phyloP scores from a whole-genome alignment of 2,888 invertebrate species.

The Nysson spinosus region DNA sequence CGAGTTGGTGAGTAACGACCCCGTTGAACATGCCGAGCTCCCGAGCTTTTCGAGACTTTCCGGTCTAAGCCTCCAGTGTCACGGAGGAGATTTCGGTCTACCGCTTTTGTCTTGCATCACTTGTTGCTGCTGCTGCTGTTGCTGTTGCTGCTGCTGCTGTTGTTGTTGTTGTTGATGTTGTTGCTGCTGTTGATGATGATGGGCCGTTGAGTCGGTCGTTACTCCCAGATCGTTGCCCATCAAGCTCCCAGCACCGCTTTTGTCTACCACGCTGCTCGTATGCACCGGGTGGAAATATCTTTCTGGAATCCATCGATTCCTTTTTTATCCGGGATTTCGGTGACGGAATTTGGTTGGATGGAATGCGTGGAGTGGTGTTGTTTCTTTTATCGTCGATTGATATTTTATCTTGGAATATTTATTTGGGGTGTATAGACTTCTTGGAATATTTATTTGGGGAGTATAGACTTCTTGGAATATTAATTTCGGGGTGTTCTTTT shows the following conservation, averaged over 20 bases:
- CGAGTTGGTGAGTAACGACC: slow-evolving; percentile 49
- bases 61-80: slow-evolving; percentile 69
- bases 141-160: slow-evolving; percentile 61
- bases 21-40: slow-evolving; percentile 53
- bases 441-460: too few relatives aligned
- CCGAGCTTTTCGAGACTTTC: slow-evolving; percentile 54
- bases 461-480: too few relatives aligned
- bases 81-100: slow-evolving; percentile 76
- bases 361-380: neutral
- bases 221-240: slow-evolving; percentile 72
- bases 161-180: slow-evolving; percentile 61
- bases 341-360: neutral
- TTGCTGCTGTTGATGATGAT: slow-evolving; percentile 73
- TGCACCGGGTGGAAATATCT: slow-evolving; percentile 81
- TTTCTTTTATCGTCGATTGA: too few relatives aligned
- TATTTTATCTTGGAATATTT: too few relatives aligned
- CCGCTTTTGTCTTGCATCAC: slow-evolving; percentile 75
- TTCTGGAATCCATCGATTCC: slow-evolving; percentile 74
- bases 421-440: too few relatives aligned
- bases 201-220: slow-evolving; percentile 67
- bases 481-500: too few relatives aligned
- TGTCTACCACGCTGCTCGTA: slow-evolving; percentile 79
- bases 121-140: slow-evolving; percentile 67
- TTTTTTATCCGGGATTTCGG: too few relatives aligned
- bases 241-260: slow-evolving; percentile 72